Base-by-base conservation (phyloP, 2,888 invertebrate genomes). In the Tethea ocularis region DNA sequence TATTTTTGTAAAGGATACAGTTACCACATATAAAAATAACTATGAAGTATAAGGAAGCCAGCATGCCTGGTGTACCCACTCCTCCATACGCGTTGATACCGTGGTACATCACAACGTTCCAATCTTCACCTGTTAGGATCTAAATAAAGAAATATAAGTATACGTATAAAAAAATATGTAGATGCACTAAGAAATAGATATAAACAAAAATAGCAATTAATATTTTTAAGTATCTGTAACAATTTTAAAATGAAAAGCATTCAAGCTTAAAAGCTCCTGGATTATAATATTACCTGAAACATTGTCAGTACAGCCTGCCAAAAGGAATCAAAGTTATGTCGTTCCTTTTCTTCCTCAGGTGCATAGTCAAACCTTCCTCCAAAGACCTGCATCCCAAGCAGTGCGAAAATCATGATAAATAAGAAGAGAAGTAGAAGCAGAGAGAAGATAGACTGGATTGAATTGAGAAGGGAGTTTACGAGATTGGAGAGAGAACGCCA, bases 101-200 rank as follows among this genome's bases (percentile, higher is more conserved):
- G 78, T 97, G 95, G 86, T 99, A 99, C 99, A 99, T 99, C 11
- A 99, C 99, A 51, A 95, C 96, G 89, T 99, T 99, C 99, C 99
- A 99, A 89, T 99, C 99, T 90, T 99, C 99, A 84, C 99, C 99
- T 0, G 99, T 99, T 75, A 99, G 93, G 80, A 99, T 99, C 99
- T 99, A 81, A 20, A 88, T 84, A 65, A 29, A 22, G 26, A 36
- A 29, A 51, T 51, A 55, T 56, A 20, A 52, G 41, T 57, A 58
- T 17, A 7, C n/a, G n/a, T n/a, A n/a, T n/a, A n/a, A n/a, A n/a
- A n/a, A n/a, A n/a, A n/a, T n/a, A n/a, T n/a, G n/a, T n/a, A n/a
- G n/a, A n/a, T n/a, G n/a, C n/a, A n/a, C n/a, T n/a, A n/a, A n/a
- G n/a, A n/a, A n/a, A n/a, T n/a, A n/a, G n/a, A n/a, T n/a, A n/a